A percentile compares a stretch with the other conserved stretches of the same genome.
These are phyloP conservation scores for Alfaro cultratus DNA, from an alignment of 2,797 vertebrate species.

Conservation along the genomic window DNA sequence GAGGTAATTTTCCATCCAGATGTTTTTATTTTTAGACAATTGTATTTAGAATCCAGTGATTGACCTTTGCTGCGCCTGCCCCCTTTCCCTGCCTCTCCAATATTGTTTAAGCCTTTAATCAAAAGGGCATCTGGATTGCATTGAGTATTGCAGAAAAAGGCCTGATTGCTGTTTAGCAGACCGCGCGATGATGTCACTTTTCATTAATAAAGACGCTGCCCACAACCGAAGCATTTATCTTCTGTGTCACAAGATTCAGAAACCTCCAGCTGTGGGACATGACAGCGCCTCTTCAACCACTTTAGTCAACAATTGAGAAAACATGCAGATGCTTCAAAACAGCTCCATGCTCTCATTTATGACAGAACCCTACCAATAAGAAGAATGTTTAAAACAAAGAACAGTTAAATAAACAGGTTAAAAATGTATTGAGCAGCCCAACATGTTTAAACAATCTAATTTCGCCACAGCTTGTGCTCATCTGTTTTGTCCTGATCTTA, in stretches of 20 bases:
- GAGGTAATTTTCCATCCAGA: conserved; percentile 61
- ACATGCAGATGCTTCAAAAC: conserved; percentile 27
- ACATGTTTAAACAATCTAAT: conserved; percentile 1
- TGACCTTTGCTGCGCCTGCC: conserved; percentile 63
- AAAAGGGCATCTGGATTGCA: conserved; percentile 84
- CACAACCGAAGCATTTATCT: conserved; percentile 72
- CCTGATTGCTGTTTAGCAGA: conserved; percentile 81
- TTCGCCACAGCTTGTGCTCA: background rate
- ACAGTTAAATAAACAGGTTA: background rate
- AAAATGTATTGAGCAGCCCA: background rate
- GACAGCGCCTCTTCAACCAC: conserved; percentile 41
- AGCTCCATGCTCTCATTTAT: background rate
- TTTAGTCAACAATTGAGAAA: conserved; percentile 48
- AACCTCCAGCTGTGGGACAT: conserved; percentile 42
- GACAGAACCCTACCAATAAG: conserved; percentile 12
- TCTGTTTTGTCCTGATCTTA: no score
- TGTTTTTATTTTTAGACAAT: conserved; percentile 80
- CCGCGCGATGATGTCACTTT: conserved; percentile 83
- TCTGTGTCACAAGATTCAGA: conserved; percentile 60
- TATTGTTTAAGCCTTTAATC: conserved; percentile 82
- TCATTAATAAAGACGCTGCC: conserved; percentile 81
- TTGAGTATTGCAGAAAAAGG: conserved; percentile 71
- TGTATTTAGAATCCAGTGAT: conserved; percentile 70
- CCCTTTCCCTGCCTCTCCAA: conserved; percentile 66
- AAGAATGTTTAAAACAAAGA: conserved; percentile 5